phyloP scores from a whole-genome alignment of 2,888 invertebrate genomes.

The Epinotia nisella region DNA sequence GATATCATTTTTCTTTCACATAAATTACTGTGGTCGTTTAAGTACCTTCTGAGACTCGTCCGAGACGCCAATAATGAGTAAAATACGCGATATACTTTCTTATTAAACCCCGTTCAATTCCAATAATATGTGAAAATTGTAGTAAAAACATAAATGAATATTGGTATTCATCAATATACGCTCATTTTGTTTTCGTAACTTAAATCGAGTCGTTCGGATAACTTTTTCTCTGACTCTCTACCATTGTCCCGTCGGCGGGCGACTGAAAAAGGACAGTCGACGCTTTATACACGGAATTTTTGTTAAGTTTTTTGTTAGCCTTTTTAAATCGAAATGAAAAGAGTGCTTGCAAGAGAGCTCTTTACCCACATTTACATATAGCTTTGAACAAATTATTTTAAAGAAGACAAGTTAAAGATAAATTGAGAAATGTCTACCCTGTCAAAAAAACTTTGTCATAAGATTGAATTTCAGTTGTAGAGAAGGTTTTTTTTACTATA shows the following conservation, averaged over 20 bases:
- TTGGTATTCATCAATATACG: conserved; percentile 22
- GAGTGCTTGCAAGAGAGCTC: conserved; percentile 29
- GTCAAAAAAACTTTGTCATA: too few relatives aligned
- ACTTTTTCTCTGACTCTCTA: conserved; percentile 70
- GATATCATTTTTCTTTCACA: too few relatives aligned
- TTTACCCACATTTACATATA: conserved; percentile 28
- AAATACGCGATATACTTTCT: too few relatives aligned
- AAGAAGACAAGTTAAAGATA: neutral
- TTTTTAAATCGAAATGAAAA: conserved; percentile 68
- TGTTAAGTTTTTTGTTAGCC: conserved; percentile 75
- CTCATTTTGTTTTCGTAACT: conserved; percentile 67
- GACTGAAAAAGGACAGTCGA: conserved; percentile 72
- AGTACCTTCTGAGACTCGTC: too few relatives aligned
- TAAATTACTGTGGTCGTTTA: too few relatives aligned
- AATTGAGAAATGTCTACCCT: too few relatives aligned
- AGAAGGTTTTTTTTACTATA: too few relatives aligned
- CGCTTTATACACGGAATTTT: conserved; percentile 69
- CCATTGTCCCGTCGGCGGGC: conserved; percentile 61
- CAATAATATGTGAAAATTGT: neutral
- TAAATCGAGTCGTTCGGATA: conserved; percentile 79
- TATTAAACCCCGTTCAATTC: neutral
- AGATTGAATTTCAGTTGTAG: too few relatives aligned
- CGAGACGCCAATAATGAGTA: too few relatives aligned
- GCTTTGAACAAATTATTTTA: conserved; percentile 7
- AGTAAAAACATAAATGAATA: neutral